phyloP scores from a whole-genome alignment of 2,888 invertebrate species.

The Frankliniella fusca region DNA sequence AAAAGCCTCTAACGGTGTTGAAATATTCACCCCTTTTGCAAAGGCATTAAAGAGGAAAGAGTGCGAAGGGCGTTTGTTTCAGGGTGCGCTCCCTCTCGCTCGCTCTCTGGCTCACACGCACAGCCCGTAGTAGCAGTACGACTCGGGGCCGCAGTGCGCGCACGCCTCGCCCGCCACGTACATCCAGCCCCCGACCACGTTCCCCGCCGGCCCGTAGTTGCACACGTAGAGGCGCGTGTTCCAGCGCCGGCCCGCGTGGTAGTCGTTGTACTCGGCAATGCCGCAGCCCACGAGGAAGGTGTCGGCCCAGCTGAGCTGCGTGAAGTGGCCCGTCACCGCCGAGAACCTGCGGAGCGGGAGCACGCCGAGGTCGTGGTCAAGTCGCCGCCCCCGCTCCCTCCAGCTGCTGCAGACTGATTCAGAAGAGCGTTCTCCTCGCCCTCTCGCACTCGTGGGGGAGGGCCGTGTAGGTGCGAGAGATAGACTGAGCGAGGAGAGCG shows the following conservation, averaged over 20 bases:
- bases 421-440: too few relatives aligned
- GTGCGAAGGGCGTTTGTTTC: too few relatives aligned
- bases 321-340: constrained; percentile 31
- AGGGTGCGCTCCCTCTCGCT: neutral
- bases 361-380: too few relatives aligned
- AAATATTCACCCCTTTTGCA: too few relatives aligned
- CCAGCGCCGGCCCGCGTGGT: neutral
- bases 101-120: neutral
- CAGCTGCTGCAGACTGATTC: too few relatives aligned
- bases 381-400: too few relatives aligned
- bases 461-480: too few relatives aligned
- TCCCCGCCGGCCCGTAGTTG: constrained; percentile 48
- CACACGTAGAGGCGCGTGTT: constrained; percentile 45
- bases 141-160: neutral
- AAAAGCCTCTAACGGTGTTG: too few relatives aligned
- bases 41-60: too few relatives aligned
- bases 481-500: too few relatives aligned
- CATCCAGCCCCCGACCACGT: constrained; percentile 39
- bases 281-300: constrained; percentile 44
- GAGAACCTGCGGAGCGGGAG: neutral
- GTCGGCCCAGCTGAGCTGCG: constrained; percentile 46
- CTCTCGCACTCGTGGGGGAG: too few relatives aligned
- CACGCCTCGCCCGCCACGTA: neutral
- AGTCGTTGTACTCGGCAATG: constrained; percentile 42
- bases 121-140: constrained; percentile 7